These are phyloP conservation scores for Strongylocentrotus purpuratus DNA, from an alignment of 35 echinoderm and acorn worm species.

Conservation along the genomic window DNA sequence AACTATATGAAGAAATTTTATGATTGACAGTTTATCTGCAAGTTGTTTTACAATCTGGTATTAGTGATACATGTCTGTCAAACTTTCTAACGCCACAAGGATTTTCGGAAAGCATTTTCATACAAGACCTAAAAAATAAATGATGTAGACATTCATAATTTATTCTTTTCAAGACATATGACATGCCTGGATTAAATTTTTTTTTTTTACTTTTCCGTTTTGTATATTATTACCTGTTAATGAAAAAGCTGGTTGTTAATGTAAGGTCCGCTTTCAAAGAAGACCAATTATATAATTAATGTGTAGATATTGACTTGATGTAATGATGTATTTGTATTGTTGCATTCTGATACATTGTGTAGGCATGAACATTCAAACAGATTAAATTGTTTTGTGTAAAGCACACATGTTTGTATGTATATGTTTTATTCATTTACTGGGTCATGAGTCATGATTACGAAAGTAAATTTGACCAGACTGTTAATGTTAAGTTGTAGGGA, in stretches of 20 bases:
- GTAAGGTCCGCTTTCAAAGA: not conserved
- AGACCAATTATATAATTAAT: not conserved
- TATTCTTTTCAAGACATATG: too few relatives aligned
- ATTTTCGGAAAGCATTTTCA: too few relatives aligned
- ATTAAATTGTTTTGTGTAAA: conserved; percentile 14
- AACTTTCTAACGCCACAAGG: too few relatives aligned
- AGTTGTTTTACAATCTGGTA: too few relatives aligned
- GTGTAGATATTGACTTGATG: not conserved
- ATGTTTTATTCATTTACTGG: not conserved
- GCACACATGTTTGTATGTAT: not conserved
- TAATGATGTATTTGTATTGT: conserved; percentile 1
- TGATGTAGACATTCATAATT: too few relatives aligned
- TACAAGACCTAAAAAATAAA: too few relatives aligned
- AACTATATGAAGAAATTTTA: too few relatives aligned
- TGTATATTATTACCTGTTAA: not conserved
- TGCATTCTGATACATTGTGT: not conserved
- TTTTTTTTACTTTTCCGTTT: too few relatives aligned
- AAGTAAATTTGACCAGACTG: not conserved
- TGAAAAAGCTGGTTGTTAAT: not conserved
- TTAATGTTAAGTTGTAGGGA: too few relatives aligned
- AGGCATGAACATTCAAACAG: not conserved
- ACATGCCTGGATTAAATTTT: too few relatives aligned
- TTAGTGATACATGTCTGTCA: too few relatives aligned
- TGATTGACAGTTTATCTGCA: too few relatives aligned
- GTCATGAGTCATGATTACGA: not conserved